Conservation (phyloP, 2,113 vertebrate species). For the Tor tambroides region DNA sequence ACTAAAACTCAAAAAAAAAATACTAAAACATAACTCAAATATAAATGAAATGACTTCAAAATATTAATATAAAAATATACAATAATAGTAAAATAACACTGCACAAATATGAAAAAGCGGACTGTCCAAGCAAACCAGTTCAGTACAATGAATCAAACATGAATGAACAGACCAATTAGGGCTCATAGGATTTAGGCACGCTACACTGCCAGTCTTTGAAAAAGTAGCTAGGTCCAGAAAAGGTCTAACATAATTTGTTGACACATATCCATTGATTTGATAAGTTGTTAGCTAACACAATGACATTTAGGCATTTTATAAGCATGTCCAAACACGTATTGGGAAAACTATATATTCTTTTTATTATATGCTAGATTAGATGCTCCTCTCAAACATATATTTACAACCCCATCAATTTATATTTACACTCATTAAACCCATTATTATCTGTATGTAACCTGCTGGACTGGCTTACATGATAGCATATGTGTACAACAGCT, state of each 20-base stretch:
- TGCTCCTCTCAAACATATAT: neutral
- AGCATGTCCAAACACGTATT: neutral
- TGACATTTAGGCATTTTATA: neutral
- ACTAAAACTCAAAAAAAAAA: too few species aligned
- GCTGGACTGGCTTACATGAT: neutral
- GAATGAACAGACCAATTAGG: too few species aligned
- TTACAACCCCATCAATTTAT: neutral
- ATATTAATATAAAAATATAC: too few species aligned
- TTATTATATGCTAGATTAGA: neutral
- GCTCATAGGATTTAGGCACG: too few species aligned
- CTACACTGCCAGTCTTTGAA: neutral
- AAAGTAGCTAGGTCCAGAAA: neutral
- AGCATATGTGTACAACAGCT: slow-evolving; percentile 6
- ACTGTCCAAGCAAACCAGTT: neutral
- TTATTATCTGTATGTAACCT: neutral
- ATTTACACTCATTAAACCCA: neutral
- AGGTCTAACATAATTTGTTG: neutral
- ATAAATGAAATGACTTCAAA: too few species aligned
- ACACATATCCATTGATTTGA: neutral
- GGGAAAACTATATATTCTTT: neutral
- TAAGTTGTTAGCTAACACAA: neutral
- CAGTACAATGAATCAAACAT: neutral
- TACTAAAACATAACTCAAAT: too few species aligned
- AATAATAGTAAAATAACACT: too few species aligned
- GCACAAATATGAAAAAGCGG: neutral